Evolutionary conservation across 2,113 vertebrate genomes (phyloP), one percentile per base, ranked within the genome.

Genomic region (Hemichromis elongatus): DNA sequence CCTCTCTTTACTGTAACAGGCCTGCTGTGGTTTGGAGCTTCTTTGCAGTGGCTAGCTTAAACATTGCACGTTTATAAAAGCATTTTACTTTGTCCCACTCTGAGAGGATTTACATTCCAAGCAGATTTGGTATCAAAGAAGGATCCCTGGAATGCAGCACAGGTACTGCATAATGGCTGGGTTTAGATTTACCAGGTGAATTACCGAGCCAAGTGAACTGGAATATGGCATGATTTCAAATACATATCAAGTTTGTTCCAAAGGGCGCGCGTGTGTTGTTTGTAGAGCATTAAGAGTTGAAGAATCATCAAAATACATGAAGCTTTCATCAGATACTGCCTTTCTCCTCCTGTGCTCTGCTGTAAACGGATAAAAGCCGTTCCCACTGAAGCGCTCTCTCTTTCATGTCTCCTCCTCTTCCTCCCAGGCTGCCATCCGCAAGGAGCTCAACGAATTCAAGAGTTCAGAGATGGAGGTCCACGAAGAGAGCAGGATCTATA

Each of bases 381-480:
- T 33, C 26, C 70, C 40, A 26, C 40, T 75, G 4, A 75, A 52
- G 45, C 18, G 3, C 70, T 68, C 24, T 85, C n/a, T 85, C 24
- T 90, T 57, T 88, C 45, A 37, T 13, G 66, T 91, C 77, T 79
- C 91, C n/a, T 11, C 47, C 66, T 56, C 92, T 9, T 88, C 91
- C 10, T 88, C 26, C 80, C 86, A 99, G 98, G 98, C 98, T 54
- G 98, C 98, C 88, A 99, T 99, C 91, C 96, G 98, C 86, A 99
- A 98, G 93, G 99, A 99, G 92, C 94, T 99, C 61, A 99, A 99
- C 21, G 98, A 99, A 82, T 99, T 98, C 93, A 99, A 99, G 96
- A 99, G 98, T 95, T 97, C 97, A 33, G 99, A 99, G 95, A 99
- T 99, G 99, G 98, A 97, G 87, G 99, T 99, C 75, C 99, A 99